A percentile compares a stretch with the other conserved stretches of the same genome.
Conservation (phyloP, 2,888 invertebrate genomes). For the Hololepta plana region DNA sequence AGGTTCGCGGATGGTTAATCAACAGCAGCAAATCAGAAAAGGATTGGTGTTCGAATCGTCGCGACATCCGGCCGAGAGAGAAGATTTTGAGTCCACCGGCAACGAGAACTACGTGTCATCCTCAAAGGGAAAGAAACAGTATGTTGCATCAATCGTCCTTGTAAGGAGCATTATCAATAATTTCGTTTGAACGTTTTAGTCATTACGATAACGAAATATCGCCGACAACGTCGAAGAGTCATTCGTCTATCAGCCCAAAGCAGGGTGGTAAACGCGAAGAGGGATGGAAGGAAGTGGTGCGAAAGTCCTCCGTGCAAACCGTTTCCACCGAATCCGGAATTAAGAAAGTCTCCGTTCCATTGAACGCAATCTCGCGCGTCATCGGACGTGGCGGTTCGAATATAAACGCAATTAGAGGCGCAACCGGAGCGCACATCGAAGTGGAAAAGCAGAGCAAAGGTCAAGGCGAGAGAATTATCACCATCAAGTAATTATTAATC, state of each 20-base stretch:
- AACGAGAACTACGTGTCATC: slow-evolving; percentile 39
- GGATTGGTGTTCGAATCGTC: slow-evolving; percentile 54
- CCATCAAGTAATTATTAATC: slow-evolving; percentile 55
- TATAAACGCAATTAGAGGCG: slow-evolving; percentile 92
- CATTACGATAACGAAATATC: no score
- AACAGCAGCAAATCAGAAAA: slow-evolving; percentile 19
- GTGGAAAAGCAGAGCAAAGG: slow-evolving; percentile 94
- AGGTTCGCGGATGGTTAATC: no score
- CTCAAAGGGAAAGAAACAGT: no score
- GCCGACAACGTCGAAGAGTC: slow-evolving; percentile 6
- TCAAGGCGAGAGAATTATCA: slow-evolving; percentile 85
- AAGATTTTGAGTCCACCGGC: slow-evolving; percentile 54
- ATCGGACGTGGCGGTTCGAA: slow-evolving; percentile 96
- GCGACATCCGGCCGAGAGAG: slow-evolving; percentile 43
- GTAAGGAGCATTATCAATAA: no score
- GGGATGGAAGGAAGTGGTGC: slow-evolving; percentile 93
- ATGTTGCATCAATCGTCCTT: no score
- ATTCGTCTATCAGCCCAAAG: slow-evolving; percentile 44
- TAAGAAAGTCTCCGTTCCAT: slow-evolving; percentile 87
- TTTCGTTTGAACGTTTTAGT: no score
- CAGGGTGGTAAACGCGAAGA: slow-evolving; percentile 54
- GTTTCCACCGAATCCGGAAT: slow-evolving; percentile 34
- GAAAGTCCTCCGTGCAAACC: slow-evolving; percentile 48
- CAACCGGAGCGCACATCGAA: slow-evolving; percentile 95
- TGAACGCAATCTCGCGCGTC: slow-evolving; percentile 88